These are phyloP conservation scores for Ispidina lecontei DNA, from an alignment of 2,797 vertebrate species.

Conservation along the genomic window DNA sequence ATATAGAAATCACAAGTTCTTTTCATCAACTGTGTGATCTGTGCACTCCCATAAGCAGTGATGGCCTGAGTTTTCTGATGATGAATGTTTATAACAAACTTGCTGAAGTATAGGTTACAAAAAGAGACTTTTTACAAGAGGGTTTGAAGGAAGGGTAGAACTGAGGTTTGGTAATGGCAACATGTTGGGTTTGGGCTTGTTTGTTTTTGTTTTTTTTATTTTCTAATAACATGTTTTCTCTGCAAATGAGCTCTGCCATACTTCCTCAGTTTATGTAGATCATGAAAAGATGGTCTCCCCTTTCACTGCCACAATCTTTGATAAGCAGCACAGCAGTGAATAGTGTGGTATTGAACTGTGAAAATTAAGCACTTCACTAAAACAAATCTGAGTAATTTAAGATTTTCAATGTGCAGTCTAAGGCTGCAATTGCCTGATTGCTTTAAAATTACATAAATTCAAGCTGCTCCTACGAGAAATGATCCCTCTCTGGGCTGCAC, in stretches of 20 bases:
- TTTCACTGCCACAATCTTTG: background rate
- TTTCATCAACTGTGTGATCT: background rate
- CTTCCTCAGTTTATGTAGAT: background rate
- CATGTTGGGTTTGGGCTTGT: no score
- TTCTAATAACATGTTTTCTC: background rate
- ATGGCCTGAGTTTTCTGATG: background rate
- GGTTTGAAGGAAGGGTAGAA: background rate
- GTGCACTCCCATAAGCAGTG: background rate
- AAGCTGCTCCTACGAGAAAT: background rate
- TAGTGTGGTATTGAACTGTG: background rate
- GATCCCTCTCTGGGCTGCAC: background rate
- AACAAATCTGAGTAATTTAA: background rate
- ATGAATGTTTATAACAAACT: background rate
- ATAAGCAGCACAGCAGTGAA: background rate
- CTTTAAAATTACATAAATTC: background rate
- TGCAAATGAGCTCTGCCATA: background rate
- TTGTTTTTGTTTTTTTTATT: no score
- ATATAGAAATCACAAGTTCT: background rate
- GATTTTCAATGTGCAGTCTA: background rate
- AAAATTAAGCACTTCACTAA: background rate
- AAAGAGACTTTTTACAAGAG: background rate
- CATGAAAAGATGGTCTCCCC: background rate
- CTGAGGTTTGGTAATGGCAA: background rate
- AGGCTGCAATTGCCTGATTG: background rate
- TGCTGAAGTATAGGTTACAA: background rate